Evolutionary conservation across 37 sponge, comb jelly and placozoan genomes (phyloP).

Genomic region (Corticium candelabrum): DNA sequence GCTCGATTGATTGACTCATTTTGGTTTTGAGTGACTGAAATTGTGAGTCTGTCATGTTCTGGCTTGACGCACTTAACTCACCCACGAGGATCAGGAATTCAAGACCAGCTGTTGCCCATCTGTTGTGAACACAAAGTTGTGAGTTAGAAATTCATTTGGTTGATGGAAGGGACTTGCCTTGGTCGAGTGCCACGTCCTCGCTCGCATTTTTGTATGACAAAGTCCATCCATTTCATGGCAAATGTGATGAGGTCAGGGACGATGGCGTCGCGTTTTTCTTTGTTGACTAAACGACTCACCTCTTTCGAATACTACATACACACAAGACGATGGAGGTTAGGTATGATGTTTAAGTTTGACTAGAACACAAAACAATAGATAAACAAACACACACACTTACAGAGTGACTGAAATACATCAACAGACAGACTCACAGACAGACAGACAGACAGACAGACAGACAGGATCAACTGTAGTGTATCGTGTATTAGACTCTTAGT

Average conservation of each 20-base stretch:
- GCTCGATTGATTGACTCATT: conserved; percentile 40
- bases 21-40: conserved; percentile 39
- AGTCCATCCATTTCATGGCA: conserved; percentile 53
- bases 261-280: conserved; percentile 33
- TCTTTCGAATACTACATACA: conserved; percentile 48
- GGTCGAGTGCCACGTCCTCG: conserved; percentile 49
- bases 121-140: not conserved
- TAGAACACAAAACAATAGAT: not conserved
- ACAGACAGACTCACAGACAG: no score
- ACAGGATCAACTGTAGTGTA: no score
- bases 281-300: conserved; percentile 55
- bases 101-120: conserved; percentile 61
- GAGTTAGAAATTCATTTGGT: not conserved
- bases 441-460: not conserved
- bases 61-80: conserved; percentile 33
- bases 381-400: not conserved
- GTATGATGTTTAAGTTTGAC: no score
- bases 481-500: no score
- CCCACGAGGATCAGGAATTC: conserved; percentile 60
- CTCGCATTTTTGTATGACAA: conserved; percentile 47
- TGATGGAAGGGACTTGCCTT: conserved; percentile 35
- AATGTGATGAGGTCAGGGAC: conserved; percentile 35
- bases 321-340: not conserved
- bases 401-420: no score
- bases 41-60: conserved; percentile 20